Percentiles rank a stretch among this genome's conserved stretches.
Conservation (phyloP, 2,797 vertebrate genomes). For the Lagorchestes hirsutus region DNA sequence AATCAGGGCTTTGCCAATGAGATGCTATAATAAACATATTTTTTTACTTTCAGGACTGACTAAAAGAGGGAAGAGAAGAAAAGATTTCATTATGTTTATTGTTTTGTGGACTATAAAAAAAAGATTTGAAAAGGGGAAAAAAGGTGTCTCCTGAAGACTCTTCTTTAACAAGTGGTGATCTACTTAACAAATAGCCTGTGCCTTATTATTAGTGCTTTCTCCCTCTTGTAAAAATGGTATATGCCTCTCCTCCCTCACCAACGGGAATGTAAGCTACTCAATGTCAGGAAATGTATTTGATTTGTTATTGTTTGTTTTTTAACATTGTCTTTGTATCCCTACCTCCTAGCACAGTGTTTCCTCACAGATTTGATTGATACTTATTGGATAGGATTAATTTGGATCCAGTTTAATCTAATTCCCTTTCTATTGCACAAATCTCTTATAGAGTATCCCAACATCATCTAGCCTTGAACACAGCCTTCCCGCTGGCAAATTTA, state of each 20-base stretch:
- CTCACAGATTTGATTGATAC: no score
- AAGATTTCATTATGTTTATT: no score
- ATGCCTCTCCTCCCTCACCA: neutral
- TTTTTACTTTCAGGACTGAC: neutral
- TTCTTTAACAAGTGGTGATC: neutral
- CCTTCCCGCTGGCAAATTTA: neutral
- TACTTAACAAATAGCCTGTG: neutral
- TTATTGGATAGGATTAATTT: no score
- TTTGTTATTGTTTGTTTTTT: neutral
- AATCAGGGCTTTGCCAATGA: neutral
- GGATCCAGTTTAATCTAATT: neutral
- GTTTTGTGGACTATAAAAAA: no score
- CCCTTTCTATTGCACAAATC: neutral
- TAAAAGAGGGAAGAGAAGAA: neutral
- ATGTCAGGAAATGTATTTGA: neutral
- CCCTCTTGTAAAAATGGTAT: neutral
- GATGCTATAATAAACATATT: neutral
- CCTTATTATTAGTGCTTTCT: neutral
- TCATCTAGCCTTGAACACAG: neutral
- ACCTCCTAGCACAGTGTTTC: no score
- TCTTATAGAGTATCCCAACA: neutral
- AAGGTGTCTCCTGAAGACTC: neutral
- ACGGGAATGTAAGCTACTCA: neutral
- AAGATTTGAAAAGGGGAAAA: no score
- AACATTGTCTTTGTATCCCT: neutral